Percentiles rank a stretch among this genome's conserved stretches.
phyloP scores from a whole-genome alignment of 2,797 vertebrate genomes.

The Avahi laniger region DNA sequence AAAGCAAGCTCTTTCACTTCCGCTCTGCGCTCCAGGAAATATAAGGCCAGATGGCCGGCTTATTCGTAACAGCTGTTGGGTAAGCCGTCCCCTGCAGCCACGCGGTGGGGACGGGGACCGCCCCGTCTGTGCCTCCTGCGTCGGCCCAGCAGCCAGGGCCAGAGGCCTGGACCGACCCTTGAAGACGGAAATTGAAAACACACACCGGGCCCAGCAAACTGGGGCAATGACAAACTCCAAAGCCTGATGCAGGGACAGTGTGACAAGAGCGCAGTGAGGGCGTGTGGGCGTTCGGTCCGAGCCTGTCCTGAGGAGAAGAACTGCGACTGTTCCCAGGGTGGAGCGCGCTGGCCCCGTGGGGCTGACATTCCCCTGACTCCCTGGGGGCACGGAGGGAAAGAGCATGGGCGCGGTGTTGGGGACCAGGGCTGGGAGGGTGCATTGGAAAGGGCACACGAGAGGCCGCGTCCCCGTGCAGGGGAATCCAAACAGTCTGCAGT shows the following conservation, averaged over 20 bases:
- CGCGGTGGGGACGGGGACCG: neutral
- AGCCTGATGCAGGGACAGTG: neutral
- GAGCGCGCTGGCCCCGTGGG: neutral
- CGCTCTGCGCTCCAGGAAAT: neutral
- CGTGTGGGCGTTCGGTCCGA: neutral
- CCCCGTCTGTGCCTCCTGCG: neutral
- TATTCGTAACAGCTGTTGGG: neutral
- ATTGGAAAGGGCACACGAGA: constrained; percentile 72
- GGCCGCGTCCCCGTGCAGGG: constrained; percentile 74
- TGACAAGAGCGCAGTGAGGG: neutral
- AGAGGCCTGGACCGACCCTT: constrained; percentile 29
- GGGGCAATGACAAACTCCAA: neutral
- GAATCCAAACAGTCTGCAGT: constrained; percentile 83
- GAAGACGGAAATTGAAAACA: neutral
- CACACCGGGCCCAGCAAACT: neutral
- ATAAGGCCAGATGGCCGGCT: constrained; percentile 16
- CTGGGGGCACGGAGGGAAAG: constrained; percentile 63
- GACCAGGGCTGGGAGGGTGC: neutral
- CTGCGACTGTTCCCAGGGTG: constrained; percentile 54
- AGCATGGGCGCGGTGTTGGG: neutral
- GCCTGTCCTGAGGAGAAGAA: constrained; percentile 64
- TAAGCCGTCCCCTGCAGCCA: neutral
- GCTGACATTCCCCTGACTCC: constrained; percentile 79
- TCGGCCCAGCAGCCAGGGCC: neutral
- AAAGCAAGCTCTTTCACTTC: neutral